Percentiles rank a stretch among this genome's conserved stretches.
These are phyloP conservation scores for Macropodus opercularis DNA, from an alignment of 2,797 vertebrate species.

Conservation along the genomic window DNA sequence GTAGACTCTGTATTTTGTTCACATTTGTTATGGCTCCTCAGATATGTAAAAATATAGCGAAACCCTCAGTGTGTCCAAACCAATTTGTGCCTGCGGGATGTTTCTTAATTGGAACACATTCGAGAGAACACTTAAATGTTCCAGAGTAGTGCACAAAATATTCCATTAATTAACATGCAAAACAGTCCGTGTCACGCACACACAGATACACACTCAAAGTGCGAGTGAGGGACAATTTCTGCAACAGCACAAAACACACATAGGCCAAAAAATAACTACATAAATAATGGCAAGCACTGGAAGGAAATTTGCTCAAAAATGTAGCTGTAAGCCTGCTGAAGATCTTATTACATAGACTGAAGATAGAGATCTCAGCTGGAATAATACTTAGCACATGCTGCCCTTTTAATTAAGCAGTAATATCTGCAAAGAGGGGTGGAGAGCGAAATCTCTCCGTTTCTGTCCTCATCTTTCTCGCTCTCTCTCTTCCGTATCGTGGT, in stretches of 20 bases:
- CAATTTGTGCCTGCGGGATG: conserved; percentile 69
- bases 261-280: conserved; percentile 74
- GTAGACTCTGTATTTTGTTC: conserved; percentile 63
- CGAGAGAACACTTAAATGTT: conserved; percentile 75
- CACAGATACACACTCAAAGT: conserved; percentile 28
- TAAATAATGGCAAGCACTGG: conserved; percentile 82
- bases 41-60: conserved; percentile 65
- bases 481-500: conserved; percentile 64
- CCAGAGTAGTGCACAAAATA: conserved; percentile 80
- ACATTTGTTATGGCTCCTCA: conserved; percentile 55
- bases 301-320: conserved; percentile 92
- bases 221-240: conserved; percentile 67
- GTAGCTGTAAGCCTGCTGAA: conserved; percentile 89
- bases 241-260: conserved; percentile 75
- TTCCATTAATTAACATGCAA: conserved; percentile 81
- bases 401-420: conserved; percentile 97
- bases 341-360: conserved; percentile 94
- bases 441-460: conserved; percentile 73
- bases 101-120: conserved; percentile 81
- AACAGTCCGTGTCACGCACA: conserved; percentile 59
- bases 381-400: conserved; percentile 99
- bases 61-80: conserved; percentile 70
- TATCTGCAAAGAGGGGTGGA: conserved; percentile 80
- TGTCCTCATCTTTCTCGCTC: conserved; percentile 71
- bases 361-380: conserved; percentile 97